A percentile compares a stretch with the other conserved stretches of the same genome.
Conservation (phyloP, 2,113 vertebrate species). For the Falco punctatus region DNA sequence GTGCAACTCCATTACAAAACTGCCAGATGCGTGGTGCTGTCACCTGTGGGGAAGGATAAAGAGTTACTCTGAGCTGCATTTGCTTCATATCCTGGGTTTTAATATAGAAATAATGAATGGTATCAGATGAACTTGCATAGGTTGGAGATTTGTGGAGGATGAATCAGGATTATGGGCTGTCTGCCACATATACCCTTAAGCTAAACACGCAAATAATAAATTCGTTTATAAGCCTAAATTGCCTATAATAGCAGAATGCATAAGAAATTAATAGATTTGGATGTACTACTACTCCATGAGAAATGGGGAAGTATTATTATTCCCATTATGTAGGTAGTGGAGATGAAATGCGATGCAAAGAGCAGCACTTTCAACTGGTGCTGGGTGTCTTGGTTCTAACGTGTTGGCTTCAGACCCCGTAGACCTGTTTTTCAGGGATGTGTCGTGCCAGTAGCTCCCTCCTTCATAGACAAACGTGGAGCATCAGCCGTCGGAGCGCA, state of each 20-base stretch:
- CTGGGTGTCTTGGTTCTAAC: background rate
- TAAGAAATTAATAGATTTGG: conserved; percentile 6
- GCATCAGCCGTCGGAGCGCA: background rate
- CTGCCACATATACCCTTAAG: conserved; percentile 2
- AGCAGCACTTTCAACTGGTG: background rate
- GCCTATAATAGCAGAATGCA: background rate
- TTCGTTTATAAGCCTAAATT: conserved; percentile 10
- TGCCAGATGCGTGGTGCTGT: background rate
- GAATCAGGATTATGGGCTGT: conserved; percentile 17
- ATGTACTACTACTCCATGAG: background rate
- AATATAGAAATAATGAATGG: conserved; percentile 4
- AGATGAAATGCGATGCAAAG: background rate
- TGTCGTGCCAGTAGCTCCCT: background rate
- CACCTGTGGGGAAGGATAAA: background rate
- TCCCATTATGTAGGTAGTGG: background rate
- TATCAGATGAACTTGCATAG: background rate
- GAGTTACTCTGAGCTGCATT: background rate
- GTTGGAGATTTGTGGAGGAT: conserved; percentile 4
- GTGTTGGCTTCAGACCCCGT: background rate
- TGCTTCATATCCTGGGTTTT: conserved; percentile 3
- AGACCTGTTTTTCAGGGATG: background rate
- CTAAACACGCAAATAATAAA: background rate
- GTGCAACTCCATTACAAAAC: background rate
- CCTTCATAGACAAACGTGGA: background rate
- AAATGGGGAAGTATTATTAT: background rate